phyloP scores from a whole-genome alignment of 2,888 invertebrate species.

The Anaspis maculata region DNA sequence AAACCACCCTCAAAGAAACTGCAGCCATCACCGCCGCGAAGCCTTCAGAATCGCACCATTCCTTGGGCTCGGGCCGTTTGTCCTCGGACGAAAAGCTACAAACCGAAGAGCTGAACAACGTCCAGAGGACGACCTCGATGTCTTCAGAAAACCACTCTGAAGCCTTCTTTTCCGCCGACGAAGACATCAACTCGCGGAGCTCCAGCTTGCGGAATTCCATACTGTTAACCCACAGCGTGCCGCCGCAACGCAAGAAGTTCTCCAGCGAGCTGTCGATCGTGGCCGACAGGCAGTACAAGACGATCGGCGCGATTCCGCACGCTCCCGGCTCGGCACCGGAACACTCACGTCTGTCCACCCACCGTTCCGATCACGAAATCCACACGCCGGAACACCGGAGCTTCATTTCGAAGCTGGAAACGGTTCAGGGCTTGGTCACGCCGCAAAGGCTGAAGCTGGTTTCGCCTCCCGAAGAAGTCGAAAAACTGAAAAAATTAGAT shows the following conservation, averaged over 20 bases:
- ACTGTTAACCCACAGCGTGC: constrained; percentile 38
- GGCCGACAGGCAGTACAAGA: constrained; percentile 35
- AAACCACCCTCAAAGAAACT: not conserved
- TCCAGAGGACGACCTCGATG: constrained; percentile 77
- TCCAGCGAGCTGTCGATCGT: constrained; percentile 52
- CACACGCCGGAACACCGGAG: constrained; percentile 49
- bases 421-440: constrained; percentile 38
- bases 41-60: constrained; percentile 58
- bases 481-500: too few species aligned
- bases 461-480: constrained; percentile 6
- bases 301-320: constrained; percentile 18
- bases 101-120: constrained; percentile 52
- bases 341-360: constrained; percentile 43
- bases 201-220: constrained; percentile 62
- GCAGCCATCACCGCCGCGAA: constrained; percentile 20
- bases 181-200: constrained; percentile 68
- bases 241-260: constrained; percentile 44
- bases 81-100: constrained; percentile 52
- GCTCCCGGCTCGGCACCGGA: constrained; percentile 34
- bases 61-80: constrained; percentile 49
- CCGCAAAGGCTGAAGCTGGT: constrained; percentile 27
- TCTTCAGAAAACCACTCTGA: constrained; percentile 88
- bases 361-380: constrained; percentile 55
- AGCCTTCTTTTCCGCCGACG: constrained; percentile 89
- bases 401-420: constrained; percentile 19